Evolutionary conservation across 2,113 vertebrate species (phyloP).

Genomic region (Cyprinodon tularosa): DNA sequence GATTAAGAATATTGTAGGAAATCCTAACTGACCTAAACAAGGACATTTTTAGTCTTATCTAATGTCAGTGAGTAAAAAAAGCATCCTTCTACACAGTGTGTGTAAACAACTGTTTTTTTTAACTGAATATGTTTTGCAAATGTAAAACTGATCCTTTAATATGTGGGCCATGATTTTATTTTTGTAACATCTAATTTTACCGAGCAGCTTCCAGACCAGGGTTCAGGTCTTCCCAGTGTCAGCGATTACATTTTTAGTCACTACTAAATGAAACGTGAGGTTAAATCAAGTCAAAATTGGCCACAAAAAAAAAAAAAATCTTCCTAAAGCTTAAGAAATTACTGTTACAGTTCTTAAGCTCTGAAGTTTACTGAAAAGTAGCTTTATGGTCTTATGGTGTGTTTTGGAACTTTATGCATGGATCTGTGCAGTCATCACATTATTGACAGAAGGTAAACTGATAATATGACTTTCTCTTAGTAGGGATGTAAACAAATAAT

Average conservation of each 20-base stretch:
- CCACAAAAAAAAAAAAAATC: background rate
- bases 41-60: background rate
- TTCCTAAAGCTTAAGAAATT: background rate
- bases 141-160: background rate
- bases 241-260: background rate
- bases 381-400: background rate
- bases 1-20: no score
- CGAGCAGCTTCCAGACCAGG: background rate
- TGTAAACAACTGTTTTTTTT: background rate
- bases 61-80: background rate
- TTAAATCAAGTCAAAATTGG: background rate
- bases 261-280: background rate
- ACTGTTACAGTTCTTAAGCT: background rate
- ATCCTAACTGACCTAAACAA: background rate
- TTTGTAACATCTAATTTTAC: background rate
- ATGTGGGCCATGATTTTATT: background rate
- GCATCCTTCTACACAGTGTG: background rate
- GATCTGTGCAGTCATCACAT: background rate
- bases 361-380: background rate
- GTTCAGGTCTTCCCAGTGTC: background rate
- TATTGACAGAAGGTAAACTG: background rate
- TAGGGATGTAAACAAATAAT: background rate
- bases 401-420: background rate
- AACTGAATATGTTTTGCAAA: background rate
- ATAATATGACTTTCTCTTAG: background rate